Evolutionary conservation across 1,140 invertebrate genomes (phyloP).

Genomic region (Drosophila tani): DNA sequence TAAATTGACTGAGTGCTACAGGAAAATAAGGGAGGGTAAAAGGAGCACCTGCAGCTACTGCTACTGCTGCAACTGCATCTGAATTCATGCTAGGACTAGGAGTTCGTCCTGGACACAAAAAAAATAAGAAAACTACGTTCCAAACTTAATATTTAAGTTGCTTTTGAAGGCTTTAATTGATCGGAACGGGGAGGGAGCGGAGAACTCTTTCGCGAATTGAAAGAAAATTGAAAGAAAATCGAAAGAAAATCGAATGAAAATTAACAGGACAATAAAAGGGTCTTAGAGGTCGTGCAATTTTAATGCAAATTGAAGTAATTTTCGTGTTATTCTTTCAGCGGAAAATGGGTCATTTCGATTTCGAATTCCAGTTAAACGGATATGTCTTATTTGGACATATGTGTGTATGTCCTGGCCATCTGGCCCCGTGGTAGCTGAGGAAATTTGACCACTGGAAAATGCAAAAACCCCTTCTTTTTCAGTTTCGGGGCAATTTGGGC

Average conservation of each 20-base stretch:
- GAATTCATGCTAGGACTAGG: slow-evolving; percentile 11
- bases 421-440: background rate
- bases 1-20: slow-evolving; percentile 65
- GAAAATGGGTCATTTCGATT: background rate
- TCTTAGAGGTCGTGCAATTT: background rate
- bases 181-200: background rate
- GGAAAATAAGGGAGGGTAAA: background rate
- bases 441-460: slow-evolving; percentile 2
- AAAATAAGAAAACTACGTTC: slow-evolving; percentile 5
- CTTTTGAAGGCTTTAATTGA: slow-evolving; percentile 34
- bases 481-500: slow-evolving; percentile 16
- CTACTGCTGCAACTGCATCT: slow-evolving; percentile 50
- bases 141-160: slow-evolving; percentile 23
- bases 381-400: slow-evolving; percentile 7
- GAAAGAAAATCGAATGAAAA: slow-evolving; percentile 6
- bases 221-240: background rate
- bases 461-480: background rate
- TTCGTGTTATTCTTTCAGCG: background rate
- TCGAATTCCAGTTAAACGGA: background rate
- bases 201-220: background rate
- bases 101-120: background rate
- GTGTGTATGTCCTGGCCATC: slow-evolving; percentile 1
- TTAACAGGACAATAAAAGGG: background rate
- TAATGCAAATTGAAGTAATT: slow-evolving; percentile 9
- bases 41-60: slow-evolving; percentile 22